Evolutionary conservation across 2,113 vertebrate genomes (phyloP).

Genomic region (Bagarius yarrelli): DNA sequence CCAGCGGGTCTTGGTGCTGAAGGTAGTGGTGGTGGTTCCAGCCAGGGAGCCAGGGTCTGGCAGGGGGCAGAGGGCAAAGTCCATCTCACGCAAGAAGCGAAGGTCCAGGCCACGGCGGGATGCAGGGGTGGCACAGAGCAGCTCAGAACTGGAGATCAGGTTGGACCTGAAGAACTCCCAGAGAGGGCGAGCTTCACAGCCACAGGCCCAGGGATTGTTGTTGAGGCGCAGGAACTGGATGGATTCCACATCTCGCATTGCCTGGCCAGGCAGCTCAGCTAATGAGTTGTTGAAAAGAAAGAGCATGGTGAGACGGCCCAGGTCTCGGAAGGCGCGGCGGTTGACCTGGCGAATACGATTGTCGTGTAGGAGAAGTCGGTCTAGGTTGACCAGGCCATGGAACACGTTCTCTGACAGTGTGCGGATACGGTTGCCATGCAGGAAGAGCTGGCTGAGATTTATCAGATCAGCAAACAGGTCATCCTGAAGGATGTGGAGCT

Average conservation of each 20-base stretch:
- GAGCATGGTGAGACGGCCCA: conserved; percentile 91
- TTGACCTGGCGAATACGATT: conserved; percentile 88
- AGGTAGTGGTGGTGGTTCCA: conserved; percentile 77
- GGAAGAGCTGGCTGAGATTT: conserved; percentile 94
- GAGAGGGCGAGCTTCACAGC: conserved; percentile 86
- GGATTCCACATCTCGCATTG: conserved; percentile 82
- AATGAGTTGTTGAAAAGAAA: conserved; percentile 98
- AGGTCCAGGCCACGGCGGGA: conserved; percentile 83
- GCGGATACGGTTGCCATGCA: conserved; percentile 92
- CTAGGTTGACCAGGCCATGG: conserved; percentile 85
- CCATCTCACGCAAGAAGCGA: conserved; percentile 82
- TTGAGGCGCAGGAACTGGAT: conserved; percentile 95
- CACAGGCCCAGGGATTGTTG: conserved; percentile 95
- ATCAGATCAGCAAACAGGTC: conserved; percentile 94
- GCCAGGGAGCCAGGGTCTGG: conserved; percentile 76
- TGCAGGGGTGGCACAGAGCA: conserved; percentile 83
- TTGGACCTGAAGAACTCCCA: conserved; percentile 91
- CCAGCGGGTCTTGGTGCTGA: conserved; percentile 82
- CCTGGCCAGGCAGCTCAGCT: conserved; percentile 83
- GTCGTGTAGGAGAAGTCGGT: conserved; percentile 92
- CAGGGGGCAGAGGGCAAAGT: conserved; percentile 84
- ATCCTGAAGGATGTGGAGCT: conserved; percentile 91
- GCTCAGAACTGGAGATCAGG: conserved; percentile 86
- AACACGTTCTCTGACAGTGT: conserved; percentile 89
- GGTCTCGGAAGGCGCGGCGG: conserved; percentile 83